Base-by-base conservation (phyloP, 2,888 invertebrate species). In the Chouioia cunea region DNA sequence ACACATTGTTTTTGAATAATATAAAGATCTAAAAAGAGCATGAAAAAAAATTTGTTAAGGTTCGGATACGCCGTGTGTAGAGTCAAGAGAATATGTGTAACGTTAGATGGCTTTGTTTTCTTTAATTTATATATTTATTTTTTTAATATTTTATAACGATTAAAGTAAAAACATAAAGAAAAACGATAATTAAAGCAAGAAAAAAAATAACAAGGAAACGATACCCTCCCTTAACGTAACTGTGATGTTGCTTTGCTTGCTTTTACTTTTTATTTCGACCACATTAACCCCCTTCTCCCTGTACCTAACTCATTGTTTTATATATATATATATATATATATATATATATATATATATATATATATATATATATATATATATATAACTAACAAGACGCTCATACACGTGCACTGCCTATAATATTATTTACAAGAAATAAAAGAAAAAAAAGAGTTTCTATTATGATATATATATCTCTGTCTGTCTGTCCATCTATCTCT, bases 261-360 rank as follows among this genome's bases (percentile, higher is more conserved):
- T 81, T 36, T 83, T 75, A 58, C 68, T 77, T 79, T 80, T 79
- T 78, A 78, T 82, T 83, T 83, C 64, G 85, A 85, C 85, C 85
- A 85, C 85, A 84, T 83, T 85, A 85, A 85, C 85, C 85, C 84
- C 83, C 77, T 36, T 82, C 81, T 80, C 78, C 80, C 81, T 79
- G 74, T 79, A 81, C 82, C 80, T 79, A 79, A 77, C 76, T 80
- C 79, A 79, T 83, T 79, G 76, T 82, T 81, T 81, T 36, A 77
- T 56, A 50, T n/a, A n/a, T n/a, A n/a, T n/a, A n/a, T n/a, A n/a
- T n/a, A n/a, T n/a, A n/a, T n/a, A n/a, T n/a, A n/a, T n/a, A n/a
- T n/a, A n/a, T n/a, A n/a, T n/a, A n/a, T n/a, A n/a, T n/a, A n/a
- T n/a, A n/a, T n/a, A n/a, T n/a, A n/a, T n/a, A n/a, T n/a, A n/a